Evolutionary conservation across 2,113 vertebrate genomes (phyloP), one percentile per base, ranked within the genome.

Genomic region (Oncorhynchus clarkii): DNA sequence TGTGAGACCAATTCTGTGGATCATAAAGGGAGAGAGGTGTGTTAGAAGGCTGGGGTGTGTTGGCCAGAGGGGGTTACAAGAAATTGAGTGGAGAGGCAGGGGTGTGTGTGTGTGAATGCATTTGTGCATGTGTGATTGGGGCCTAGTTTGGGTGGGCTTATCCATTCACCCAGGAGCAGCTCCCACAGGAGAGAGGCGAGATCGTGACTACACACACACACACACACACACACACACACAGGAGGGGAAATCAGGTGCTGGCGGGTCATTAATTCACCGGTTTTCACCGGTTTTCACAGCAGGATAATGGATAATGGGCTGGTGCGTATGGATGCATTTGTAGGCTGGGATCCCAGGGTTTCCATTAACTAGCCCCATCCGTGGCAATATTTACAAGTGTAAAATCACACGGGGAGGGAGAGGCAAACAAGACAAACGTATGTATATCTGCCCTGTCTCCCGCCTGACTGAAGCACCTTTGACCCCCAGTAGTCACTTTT

Each of bases 191-290:
- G 64, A 24, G 26, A 60, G 29, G 3, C 22, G n/a, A 68, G 39
- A 68, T 24, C 16, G 4, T 16, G 22, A 69, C 51, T 65, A 65
- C n/a, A 76, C 51, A 6, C 31, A 31, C 31, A 31, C 31, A 31
- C 31, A 29, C 29, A 29, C 29, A 29, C 29, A 29, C 29, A 29
- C 71, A 62, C 71, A 70, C 73, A 73, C 39, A 76, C n/a, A 74
- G 45, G 72, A 48, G 11, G 14, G 59, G 7, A 22, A 49, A 59
- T 20, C 48, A 60, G 67, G 72, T 54, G 74, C 51, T 24, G 68
- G 57, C 27, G 22, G 65, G 71, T 80, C 75, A 60, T 80, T 83
- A 81, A 82, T 77, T 69, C 68, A 49, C 67, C 45, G 51, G 69
- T 59, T 80, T 77, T 69, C 68, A 49, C 67, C 45, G 51, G 69